Percentiles rank a stretch among this genome's conserved stretches.
Evolutionary conservation across 2,888 invertebrate genomes (phyloP).

Genomic region (Amphipoea oculea): DNA sequence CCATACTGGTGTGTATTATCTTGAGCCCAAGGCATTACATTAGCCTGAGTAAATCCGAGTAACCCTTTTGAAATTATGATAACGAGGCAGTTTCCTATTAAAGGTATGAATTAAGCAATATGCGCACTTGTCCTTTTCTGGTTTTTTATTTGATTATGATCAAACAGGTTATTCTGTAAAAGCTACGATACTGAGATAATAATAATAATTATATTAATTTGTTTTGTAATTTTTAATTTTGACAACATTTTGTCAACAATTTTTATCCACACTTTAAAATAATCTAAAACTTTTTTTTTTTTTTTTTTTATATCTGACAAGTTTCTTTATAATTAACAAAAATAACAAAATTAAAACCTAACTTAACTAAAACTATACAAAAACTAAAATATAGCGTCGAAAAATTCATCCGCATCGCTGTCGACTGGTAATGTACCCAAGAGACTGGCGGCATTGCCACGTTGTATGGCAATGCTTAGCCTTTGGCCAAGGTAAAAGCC

Average conservation of each 20-base stretch:
- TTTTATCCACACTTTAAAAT: background rate
- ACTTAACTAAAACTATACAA: no score
- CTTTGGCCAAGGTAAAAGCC: no score
- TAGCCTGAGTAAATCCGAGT: constrained; percentile 48
- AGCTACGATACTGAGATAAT: background rate
- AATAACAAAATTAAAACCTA: no score
- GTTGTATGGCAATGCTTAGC: no score
- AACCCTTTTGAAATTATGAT: constrained; percentile 31
- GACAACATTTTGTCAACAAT: background rate
- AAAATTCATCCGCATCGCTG: no score
- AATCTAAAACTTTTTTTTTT: no score
- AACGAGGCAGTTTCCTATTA: constrained; percentile 8
- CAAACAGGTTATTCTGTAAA: background rate
- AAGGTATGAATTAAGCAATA: constrained; percentile 17
- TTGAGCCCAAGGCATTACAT: constrained; percentile 46
- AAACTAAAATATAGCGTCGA: no score
- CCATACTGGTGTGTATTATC: constrained; percentile 4
- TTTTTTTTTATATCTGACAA: no score
- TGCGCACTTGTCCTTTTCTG: constrained; percentile 10
- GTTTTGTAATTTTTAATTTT: background rate
- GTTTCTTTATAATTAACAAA: no score
- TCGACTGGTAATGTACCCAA: no score
- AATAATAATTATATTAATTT: no score
- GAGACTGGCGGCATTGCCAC: no score
- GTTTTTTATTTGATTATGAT: constrained; percentile 1